Conservation (phyloP, 2,113 vertebrate genomes). For the Ivindomyrus marchei region DNA sequence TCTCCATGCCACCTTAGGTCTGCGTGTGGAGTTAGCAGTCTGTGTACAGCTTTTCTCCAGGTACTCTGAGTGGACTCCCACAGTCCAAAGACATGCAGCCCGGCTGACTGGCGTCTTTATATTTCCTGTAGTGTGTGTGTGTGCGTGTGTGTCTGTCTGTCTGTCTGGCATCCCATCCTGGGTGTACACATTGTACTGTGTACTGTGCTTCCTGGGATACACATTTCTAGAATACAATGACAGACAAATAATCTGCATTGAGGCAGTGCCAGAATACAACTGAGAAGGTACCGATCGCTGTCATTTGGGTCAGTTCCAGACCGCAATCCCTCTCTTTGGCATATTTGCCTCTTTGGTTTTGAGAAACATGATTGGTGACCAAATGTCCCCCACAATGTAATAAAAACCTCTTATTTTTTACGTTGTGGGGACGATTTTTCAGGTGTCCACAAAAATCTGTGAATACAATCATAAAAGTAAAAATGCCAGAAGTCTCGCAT, state of each 20-base stretch:
- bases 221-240: not conserved
- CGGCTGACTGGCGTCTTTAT: not conserved
- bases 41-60: not conserved
- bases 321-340: not conserved
- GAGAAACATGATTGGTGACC: not conserved
- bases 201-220: not conserved
- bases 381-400: no score
- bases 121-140: not conserved
- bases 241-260: not conserved
- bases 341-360: not conserved
- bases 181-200: not conserved
- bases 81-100: not conserved
- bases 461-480: no score
- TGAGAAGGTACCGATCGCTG: not conserved
- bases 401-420: no score
- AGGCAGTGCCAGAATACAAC: not conserved
- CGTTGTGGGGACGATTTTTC: no score
- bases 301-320: not conserved
- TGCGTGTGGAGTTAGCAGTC: not conserved
- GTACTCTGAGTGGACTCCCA: not conserved
- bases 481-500: no score
- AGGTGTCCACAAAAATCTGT: not conserved
- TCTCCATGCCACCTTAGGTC: not conserved
- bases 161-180: not conserved
- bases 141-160: not conserved